phyloP scores from a whole-genome alignment of 2,888 invertebrate species.

The Erebia ligea region DNA sequence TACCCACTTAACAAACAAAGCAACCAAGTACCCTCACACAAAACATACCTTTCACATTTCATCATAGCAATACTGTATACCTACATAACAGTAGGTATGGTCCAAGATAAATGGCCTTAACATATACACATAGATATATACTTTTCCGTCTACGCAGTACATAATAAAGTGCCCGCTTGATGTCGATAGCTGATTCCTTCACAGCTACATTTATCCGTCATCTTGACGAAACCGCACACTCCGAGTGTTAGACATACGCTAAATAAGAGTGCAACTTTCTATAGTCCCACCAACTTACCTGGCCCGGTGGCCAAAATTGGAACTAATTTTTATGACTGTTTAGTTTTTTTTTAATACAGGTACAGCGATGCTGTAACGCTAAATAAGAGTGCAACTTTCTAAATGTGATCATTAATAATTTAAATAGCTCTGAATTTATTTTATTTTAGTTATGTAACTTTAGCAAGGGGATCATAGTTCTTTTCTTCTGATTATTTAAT shows the following conservation, averaged over 20 bases:
- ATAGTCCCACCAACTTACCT: not conserved
- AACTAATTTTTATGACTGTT: no score
- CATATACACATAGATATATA: constrained; percentile 15
- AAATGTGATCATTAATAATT: no score
- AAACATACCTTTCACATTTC: no score
- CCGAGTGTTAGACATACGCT: not conserved
- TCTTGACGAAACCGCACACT: constrained; percentile 26
- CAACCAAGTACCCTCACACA: no score
- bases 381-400: no score
- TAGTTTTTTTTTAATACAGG: no score
- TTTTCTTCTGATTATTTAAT: no score
- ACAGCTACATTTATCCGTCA: constrained; percentile 22
- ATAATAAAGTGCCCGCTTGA: constrained; percentile 24
- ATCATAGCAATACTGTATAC: no score
- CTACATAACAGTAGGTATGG: constrained; percentile 9
- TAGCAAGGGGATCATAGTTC: no score
- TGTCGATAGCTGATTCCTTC: constrained; percentile 30
- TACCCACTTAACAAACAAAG: no score
- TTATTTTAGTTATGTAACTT: not conserved
- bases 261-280: constrained; percentile 13
- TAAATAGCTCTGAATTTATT: not conserved
- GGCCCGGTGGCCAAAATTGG: no score
- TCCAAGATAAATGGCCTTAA: constrained; percentile 16
- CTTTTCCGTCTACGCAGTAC: constrained; percentile 20
- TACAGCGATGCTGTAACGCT: no score